Evolutionary conservation across 64 coral and sea anemone genomes (phyloP), one percentile per base, ranked within the genome.

Genomic region (Actinia tenebrosa): DNA sequence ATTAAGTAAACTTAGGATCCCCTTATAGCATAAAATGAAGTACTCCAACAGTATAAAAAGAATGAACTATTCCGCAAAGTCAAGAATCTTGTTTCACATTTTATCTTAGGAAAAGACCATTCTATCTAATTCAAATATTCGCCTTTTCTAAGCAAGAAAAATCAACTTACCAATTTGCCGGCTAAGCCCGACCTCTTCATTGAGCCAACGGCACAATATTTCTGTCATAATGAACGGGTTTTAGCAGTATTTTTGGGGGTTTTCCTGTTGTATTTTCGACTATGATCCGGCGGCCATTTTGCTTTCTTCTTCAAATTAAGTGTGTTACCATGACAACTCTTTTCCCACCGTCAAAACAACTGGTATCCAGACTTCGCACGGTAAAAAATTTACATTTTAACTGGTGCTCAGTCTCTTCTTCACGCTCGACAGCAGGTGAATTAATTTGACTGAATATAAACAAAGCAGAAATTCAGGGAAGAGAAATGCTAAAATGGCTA

Each of bases 151-250:
- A 9, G 17, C 68, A 44, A 20, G 59, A 71, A 7, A 84, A 77
- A 26, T 45, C 44, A 83, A 82, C 93, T 90, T 86, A 99, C 97
- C 97, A 45, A 99, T 71, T 80, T 89, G 79, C 56, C 81, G 89
- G 42, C 93, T 93, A 44, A 99, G 86, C 8, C 78, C 85, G 25
- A 99, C 93, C 83, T 99, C 97, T 25, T 99, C 97, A 84, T 99
- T 99, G 23, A 99, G 86, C 97, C 97, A 99, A 44, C 97, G 93
- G 71, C 97, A 99, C 46, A 99, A 56, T 79, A 99, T 99, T 54
- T 99, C 97, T 55, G 97, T 99, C 97, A 99, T 99, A 19, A 19
- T 81, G 45, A 20, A 81, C 1, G 7, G 17, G 6, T 81, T 85
- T 59, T 85, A 59, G 56, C 26, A 55, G 27, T 37, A 37, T 37